These are phyloP conservation scores for Alcis repandata DNA, from an alignment of 2,888 invertebrate species.

Conservation along the genomic window DNA sequence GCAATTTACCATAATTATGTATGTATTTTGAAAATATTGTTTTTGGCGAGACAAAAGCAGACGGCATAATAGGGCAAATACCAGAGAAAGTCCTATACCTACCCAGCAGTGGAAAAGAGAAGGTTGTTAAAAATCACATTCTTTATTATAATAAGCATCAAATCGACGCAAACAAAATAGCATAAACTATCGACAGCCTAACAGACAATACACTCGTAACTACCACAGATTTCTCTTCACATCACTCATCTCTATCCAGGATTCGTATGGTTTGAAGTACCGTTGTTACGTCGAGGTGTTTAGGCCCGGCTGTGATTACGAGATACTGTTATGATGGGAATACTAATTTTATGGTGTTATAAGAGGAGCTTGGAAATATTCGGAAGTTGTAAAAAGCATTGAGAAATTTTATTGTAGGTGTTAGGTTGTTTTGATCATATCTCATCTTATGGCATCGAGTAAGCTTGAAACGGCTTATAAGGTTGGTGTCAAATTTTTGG, in stretches of 20 bases:
- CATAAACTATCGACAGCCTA: background rate
- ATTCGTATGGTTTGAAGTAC: conserved; percentile 55
- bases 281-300: conserved; percentile 39
- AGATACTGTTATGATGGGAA: conserved; percentile 36
- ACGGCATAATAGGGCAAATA: too few species aligned
- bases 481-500: too few species aligned
- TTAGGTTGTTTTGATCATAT: background rate
- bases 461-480: background rate
- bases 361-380: conserved; percentile 28
- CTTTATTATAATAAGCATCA: too few species aligned
- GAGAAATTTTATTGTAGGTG: background rate
- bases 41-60: too few species aligned
- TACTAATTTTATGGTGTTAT: conserved; percentile 39
- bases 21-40: too few species aligned
- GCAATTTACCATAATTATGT: too few species aligned
- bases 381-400: conserved; percentile 19
- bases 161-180: too few species aligned
- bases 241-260: conserved; percentile 37
- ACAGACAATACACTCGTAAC: background rate
- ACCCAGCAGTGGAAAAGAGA: too few species aligned
- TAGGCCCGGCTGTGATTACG: conserved; percentile 33
- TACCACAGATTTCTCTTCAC: background rate
- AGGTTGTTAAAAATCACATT: too few species aligned
- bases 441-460: background rate
- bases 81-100: too few species aligned